These are phyloP conservation scores for Nasua narica DNA, from an alignment of 2,797 vertebrate genomes.

Conservation along the genomic window DNA sequence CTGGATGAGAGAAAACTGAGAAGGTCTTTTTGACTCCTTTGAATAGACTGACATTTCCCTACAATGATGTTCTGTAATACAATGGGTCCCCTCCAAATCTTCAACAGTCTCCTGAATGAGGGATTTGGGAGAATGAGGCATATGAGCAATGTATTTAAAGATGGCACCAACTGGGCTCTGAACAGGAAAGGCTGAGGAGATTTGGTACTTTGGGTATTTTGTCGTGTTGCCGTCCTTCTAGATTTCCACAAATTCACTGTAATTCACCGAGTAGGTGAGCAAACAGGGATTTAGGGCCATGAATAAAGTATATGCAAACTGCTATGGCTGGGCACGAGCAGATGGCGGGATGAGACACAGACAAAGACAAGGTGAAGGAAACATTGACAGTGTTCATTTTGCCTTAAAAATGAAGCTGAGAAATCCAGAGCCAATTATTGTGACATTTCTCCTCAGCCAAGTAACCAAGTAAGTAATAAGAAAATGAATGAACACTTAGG, in stretches of 20 bases:
- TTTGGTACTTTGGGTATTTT: neutral
- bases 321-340: neutral
- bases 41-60: neutral
- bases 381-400: neutral
- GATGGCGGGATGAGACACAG: neutral
- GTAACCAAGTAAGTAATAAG: neutral
- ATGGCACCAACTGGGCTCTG: neutral
- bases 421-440: slow-evolving; percentile 1
- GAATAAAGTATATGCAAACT: neutral
- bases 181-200: neutral
- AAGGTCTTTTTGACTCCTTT: neutral
- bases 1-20: neutral
- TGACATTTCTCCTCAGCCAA: slow-evolving; percentile 61
- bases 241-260: neutral
- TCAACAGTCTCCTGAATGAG: neutral
- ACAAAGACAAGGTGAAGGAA: neutral
- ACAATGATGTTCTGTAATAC: neutral
- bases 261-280: neutral
- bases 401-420: slow-evolving; percentile 2
- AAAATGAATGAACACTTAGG: slow-evolving; percentile 1
- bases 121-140: neutral
- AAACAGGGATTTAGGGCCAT: neutral
- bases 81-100: neutral
- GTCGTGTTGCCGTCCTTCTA: neutral
- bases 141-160: neutral